Evolutionary conservation across 2,888 invertebrate genomes (phyloP), one percentile per base, ranked within the genome.

Genomic region (Diogma glabrata): DNA sequence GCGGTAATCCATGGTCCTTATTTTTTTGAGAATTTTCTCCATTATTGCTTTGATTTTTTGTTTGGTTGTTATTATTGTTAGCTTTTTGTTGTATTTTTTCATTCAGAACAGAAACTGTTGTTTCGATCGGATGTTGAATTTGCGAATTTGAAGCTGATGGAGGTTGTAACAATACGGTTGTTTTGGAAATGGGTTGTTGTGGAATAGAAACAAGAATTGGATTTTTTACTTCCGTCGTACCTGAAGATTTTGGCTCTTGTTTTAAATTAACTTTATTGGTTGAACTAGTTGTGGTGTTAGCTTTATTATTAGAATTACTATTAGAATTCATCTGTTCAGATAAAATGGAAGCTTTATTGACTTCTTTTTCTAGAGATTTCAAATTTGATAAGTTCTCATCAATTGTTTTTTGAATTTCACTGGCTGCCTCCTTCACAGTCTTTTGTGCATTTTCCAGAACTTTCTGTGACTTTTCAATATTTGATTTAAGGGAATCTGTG

Each of bases 361-460:
- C 43, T 9, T 67, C 67, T 26, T 54, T 63, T 50, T 69, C 69
- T 9, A 69, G 56, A 19, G 58, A 62, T 55, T 67, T 70, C 24
- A 64, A 57, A 58, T 67, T 64, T 14, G 62, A 64, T 52, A 68
- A 58, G 57, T 67, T 67, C 53, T 67, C 70, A 54, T 58, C 63
- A 48, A 70, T 66, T 17, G 67, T 65, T 57, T 68, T 69, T 5
- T 67, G 65, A 49, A 67, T 66, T 57, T 68, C 69, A 49, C 64
- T 64, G 6, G 65, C 64, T 20, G 65, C 64, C 46, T 63, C 65
- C n/a, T 62, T 60, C 2, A 65, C 65, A 12, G 66, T 62, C 56
- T 67, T 65, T 50, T 67, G 67, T 49, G 65, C 60, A 43, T 60
- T 64, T 51, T 66, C 67, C 46, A 66, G 54, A 0, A 64, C 64